Evolutionary conservation across 1,140 invertebrate genomes (phyloP).

Genomic region (Drosophila tani): DNA sequence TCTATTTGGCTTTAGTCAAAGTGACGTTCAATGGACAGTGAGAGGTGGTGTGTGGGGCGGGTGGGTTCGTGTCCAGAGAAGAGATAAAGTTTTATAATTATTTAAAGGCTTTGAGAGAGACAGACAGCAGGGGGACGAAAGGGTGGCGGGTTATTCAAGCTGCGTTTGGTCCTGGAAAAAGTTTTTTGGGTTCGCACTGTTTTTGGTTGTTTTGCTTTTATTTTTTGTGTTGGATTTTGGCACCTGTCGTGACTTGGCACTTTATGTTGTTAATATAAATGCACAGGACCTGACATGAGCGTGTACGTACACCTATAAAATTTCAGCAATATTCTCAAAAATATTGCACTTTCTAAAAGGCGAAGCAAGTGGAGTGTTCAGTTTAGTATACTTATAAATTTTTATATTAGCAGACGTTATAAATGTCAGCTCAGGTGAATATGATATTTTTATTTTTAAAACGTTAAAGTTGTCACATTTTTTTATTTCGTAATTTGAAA

Average conservation of each 20-base stretch:
- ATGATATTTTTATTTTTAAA: too few relatives aligned
- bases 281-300: conserved; percentile 21
- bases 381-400: conserved; percentile 7
- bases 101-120: conserved; percentile 56
- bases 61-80: conserved; percentile 38
- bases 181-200: conserved; percentile 6
- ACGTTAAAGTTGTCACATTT: too few relatives aligned
- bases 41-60: conserved; percentile 21
- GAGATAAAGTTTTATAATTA: conserved; percentile 69
- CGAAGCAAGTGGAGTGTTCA: background rate
- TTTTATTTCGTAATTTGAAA: too few relatives aligned
- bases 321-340: background rate
- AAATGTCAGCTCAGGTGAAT: too few relatives aligned
- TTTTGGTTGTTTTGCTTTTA: background rate
- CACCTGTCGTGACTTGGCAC: conserved; percentile 66
- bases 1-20: conserved; percentile 76
- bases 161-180: conserved; percentile 24
- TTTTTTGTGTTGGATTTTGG: conserved; percentile 24
- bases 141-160: conserved; percentile 17
- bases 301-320: conserved; percentile 7
- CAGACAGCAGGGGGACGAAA: background rate
- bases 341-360: conserved; percentile 2
- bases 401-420: background rate
- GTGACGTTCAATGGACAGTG: conserved; percentile 56
- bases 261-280: conserved; percentile 67